Conservation (phyloP, 2,113 vertebrate genomes). For the Poeciliopsis prolifica region DNA sequence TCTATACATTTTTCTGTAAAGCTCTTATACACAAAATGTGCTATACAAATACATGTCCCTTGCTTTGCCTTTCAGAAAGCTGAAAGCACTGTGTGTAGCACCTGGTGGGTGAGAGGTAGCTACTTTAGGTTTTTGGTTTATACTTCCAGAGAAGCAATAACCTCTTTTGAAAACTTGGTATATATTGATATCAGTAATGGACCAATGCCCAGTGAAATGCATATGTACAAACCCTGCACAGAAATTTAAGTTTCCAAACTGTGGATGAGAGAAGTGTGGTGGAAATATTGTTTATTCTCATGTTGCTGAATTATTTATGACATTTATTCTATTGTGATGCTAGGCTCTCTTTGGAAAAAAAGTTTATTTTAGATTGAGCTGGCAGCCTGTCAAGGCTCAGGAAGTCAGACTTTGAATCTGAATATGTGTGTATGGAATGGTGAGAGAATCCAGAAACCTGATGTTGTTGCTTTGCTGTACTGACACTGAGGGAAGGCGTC, state of each 20-base stretch:
- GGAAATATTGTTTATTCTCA: slow-evolving; percentile 65
- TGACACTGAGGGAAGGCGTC: slow-evolving; percentile 68
- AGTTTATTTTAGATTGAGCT: slow-evolving; percentile 72
- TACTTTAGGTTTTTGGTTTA: background rate
- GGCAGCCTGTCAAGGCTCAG: slow-evolving; percentile 62
- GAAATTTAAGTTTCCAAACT: slow-evolving; percentile 31
- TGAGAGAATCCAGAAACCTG: slow-evolving; percentile 48
- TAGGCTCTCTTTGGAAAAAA: slow-evolving; percentile 60
- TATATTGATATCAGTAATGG: background rate
- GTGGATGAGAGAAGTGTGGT: slow-evolving; percentile 18
- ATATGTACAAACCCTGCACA: slow-evolving; percentile 12
- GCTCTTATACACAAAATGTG: no score
- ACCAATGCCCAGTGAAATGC: background rate
- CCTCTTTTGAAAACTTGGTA: background rate
- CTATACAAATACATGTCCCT: no score
- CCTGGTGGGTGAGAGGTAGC: background rate
- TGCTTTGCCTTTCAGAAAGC: no score
- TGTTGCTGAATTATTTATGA: slow-evolving; percentile 73
- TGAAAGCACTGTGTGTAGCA: background rate
- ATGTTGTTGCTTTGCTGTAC: slow-evolving; percentile 39
- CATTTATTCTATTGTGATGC: slow-evolving; percentile 71
- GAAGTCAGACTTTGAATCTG: slow-evolving; percentile 45
- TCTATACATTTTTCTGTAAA: no score
- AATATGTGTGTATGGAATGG: slow-evolving; percentile 25
- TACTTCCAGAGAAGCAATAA: background rate